Evolutionary conservation across 2,888 invertebrate species (phyloP).

Genomic region (Doris montereyensis): DNA sequence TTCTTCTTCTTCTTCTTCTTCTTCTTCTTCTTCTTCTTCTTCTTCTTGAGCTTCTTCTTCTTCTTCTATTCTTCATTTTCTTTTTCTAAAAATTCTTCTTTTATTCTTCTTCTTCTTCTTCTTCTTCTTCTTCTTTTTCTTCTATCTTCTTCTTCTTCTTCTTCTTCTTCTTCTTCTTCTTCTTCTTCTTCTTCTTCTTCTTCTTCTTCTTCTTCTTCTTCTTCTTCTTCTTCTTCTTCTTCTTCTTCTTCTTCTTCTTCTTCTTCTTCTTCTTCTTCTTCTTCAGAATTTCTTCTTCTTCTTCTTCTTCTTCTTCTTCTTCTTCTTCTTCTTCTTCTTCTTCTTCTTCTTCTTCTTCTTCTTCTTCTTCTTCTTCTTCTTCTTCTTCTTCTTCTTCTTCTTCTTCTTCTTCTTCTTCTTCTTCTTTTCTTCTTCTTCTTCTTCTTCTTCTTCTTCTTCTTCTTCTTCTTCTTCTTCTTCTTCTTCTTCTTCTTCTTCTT

Average conservation of each 20-base stretch:
- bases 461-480: background rate
- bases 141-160: background rate
- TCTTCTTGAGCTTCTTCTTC: background rate
- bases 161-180: background rate
- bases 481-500: conserved; percentile 13
- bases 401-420: conserved; percentile 5
- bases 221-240: background rate
- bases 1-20: background rate
- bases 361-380: background rate
- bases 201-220: background rate
- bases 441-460: background rate
- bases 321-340: no score
- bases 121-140: background rate
- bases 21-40: background rate
- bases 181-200: background rate
- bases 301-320: background rate
- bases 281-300: background rate
- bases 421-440: background rate
- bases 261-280: background rate
- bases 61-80: background rate
- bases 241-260: conserved; percentile 6
- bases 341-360: background rate
- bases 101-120: background rate
- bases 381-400: background rate
- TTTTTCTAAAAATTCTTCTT: background rate